Conservation (phyloP, 2,888 invertebrate species). For the Homarus gammarus region DNA sequence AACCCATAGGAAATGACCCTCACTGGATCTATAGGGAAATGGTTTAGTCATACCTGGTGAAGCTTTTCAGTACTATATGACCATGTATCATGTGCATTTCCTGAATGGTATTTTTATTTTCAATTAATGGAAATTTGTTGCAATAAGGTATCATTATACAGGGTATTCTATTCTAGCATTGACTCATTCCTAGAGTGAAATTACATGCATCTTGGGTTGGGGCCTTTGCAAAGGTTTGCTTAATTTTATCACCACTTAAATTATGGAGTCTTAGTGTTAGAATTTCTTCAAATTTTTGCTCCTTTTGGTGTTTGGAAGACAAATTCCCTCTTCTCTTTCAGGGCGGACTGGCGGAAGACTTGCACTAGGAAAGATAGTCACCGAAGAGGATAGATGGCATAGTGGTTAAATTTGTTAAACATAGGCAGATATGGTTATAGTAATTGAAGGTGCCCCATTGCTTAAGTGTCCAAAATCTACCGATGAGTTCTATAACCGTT, state of each 20-base stretch:
- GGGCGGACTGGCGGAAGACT: slow-evolving; percentile 47
- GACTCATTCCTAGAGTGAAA: neutral
- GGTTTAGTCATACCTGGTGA: too few species aligned
- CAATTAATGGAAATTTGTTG: neutral
- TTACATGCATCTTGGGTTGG: neutral
- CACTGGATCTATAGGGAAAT: too few species aligned
- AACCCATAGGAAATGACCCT: too few species aligned
- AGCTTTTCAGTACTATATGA: too few species aligned
- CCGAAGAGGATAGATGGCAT: slow-evolving; percentile 42
- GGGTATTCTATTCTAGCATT: too few species aligned
- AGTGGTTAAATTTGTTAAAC: slow-evolving; percentile 8
- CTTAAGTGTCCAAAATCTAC: slow-evolving; percentile 40
- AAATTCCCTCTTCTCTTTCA: slow-evolving; percentile 71
- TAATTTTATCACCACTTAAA: neutral
- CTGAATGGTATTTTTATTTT: neutral
- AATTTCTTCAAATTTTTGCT: neutral
- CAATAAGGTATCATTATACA: neutral
- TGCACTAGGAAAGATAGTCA: slow-evolving; percentile 38
- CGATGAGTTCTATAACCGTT: slow-evolving; percentile 42
- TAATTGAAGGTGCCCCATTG: slow-evolving; percentile 50
- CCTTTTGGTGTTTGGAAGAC: slow-evolving; percentile 47
- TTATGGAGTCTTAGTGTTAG: neutral
- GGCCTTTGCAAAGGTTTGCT: neutral
- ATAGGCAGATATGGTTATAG: slow-evolving; percentile 63
- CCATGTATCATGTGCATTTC: too few species aligned